Evolutionary conservation across 2,113 vertebrate species (phyloP), one percentile per base, ranked within the genome.

Genomic region (Phyllostomus hastatus): DNA sequence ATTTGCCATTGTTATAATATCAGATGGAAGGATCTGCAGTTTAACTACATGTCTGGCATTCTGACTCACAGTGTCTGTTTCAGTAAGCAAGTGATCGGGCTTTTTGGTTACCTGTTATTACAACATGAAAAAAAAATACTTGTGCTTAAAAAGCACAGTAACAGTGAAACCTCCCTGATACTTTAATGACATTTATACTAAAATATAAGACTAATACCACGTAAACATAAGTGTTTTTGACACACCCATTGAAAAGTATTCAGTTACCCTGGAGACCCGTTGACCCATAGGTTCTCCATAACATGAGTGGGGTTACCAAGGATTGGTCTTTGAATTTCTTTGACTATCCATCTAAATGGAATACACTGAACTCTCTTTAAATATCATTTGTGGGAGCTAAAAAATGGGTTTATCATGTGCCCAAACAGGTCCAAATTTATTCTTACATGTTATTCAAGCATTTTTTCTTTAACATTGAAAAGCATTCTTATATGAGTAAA

Each of bases 321-420:
- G 95, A 52, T 61, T 20, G 38, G 66, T 94, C 86, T 91, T 96
- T 96, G 91, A 94, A 96, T 96, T 91, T 96, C 92, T 95, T 95
- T 83, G n/a, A 95, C 59, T 95, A 70, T 59, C n/a, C 50, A 50
- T 70, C n/a, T 91, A 79, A 91, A 75, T 76, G 66, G 95, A 92
- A 94, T 89, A 75, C 38, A 38, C 52, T 92, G 41, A 96, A 59
- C 64, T 97, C 57, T 75, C 52, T 69, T 96, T 88, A 90, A 92
- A 89, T 96, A 88, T 48, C 43, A 73, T 87, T 4, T 72, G 4
- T 95, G 46, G 6, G 26, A 79, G 20, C 17, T 84, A 81, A 90
- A 95, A 86, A 72, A 16, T 90, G 46, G 24, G 38, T 75, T 95
- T 93, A 97, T 94, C 91, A 89, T 87, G 15, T 95, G n/a, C 22